Conservation (phyloP, 2,888 invertebrate species). For the Quadroppia sp. region DNA sequence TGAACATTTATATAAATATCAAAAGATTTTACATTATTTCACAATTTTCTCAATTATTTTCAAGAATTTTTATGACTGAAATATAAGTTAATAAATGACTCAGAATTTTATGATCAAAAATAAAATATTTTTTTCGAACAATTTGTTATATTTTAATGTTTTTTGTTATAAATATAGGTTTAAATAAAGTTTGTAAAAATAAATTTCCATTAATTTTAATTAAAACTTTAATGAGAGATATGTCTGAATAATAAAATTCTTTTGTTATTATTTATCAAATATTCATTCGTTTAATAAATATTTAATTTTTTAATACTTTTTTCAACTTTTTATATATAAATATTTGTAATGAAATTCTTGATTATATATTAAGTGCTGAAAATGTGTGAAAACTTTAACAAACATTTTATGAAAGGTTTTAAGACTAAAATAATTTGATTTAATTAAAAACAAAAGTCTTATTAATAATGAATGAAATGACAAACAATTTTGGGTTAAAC, state of each 20-base stretch:
- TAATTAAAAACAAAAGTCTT: not conserved
- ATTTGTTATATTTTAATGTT: too few species aligned
- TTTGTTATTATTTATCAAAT: not conserved
- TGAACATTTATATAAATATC: not conserved
- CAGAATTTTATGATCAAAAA: not conserved
- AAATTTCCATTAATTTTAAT: not conserved
- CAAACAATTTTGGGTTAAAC: constrained; percentile 11
- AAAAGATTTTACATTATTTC: not conserved
- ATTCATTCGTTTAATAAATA: not conserved
- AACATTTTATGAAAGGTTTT: too few species aligned
- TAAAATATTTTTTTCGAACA: not conserved
- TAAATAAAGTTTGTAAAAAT: too few species aligned
- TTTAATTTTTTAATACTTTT: not conserved
- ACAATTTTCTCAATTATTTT: not conserved
- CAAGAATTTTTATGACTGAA: constrained; percentile 15
- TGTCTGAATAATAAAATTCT: not conserved
- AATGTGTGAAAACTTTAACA: too few species aligned
- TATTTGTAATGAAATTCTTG: not conserved
- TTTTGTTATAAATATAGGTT: too few species aligned
- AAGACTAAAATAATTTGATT: not conserved
- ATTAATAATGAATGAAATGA: not conserved
- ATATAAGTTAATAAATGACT: not conserved
- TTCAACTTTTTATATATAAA: too few species aligned
- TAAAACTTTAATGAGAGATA: not conserved
- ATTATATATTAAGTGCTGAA: not conserved